Evolutionary conservation across 2,888 invertebrate species (phyloP).

Genomic region (Spisula solida): DNA sequence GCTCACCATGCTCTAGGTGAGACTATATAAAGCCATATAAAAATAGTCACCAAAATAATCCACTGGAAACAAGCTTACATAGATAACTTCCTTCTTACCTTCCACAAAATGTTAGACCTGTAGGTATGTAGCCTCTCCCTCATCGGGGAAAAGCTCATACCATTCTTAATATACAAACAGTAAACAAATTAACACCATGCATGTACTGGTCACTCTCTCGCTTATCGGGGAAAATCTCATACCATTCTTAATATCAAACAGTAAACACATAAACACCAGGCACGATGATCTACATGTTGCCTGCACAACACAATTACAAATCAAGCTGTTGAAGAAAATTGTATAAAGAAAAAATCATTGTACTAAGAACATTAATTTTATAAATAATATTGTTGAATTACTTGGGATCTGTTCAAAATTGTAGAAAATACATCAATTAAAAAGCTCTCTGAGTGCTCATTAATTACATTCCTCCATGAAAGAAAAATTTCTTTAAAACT

Average conservation of each 20-base stretch:
- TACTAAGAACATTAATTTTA: too few species aligned
- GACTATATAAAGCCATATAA: conserved; percentile 8
- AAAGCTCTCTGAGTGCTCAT: too few species aligned
- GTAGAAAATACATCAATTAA: too few species aligned
- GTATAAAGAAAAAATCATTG: too few species aligned
- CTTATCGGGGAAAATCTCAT: conserved; percentile 67
- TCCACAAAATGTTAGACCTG: conserved; percentile 59
- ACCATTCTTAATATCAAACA: conserved; percentile 55
- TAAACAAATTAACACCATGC: conserved; percentile 6
- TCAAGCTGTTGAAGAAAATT: too few species aligned
- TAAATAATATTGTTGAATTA: too few species aligned
- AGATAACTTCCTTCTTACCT: conserved; percentile 51
- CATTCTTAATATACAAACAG: conserved; percentile 51
- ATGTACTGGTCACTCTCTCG: conserved; percentile 31
- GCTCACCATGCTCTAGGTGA: too few species aligned
- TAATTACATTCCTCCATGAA: too few species aligned
- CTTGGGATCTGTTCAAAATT: too few species aligned
- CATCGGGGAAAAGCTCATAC: conserved; percentile 69
- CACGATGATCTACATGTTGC: too few species aligned
- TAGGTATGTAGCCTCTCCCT: conserved; percentile 57
- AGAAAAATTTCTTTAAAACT: too few species aligned
- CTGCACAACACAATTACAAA: too few species aligned
- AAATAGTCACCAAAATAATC: conserved; percentile 29
- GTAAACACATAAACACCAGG: background rate
- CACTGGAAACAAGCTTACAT: conserved; percentile 26